Evolutionary conservation across 2,888 invertebrate genomes (phyloP).

Genomic region (Cerceris ruficornis): DNA sequence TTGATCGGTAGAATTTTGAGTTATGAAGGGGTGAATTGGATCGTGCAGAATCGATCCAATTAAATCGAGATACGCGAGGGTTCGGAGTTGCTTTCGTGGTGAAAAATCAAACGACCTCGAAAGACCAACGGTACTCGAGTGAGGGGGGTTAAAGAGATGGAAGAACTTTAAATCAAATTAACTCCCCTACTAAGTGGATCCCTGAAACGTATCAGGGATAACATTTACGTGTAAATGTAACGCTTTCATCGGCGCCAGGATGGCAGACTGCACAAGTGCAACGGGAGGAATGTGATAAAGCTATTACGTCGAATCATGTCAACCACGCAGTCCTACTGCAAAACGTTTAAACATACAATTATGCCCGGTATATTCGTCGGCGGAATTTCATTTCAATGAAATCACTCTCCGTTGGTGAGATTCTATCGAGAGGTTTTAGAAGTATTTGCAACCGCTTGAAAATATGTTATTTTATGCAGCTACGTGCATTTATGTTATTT

Average conservation of each 20-base stretch:
- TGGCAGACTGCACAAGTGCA: slow-evolving; percentile 15
- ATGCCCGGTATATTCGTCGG: slow-evolving; percentile 7
- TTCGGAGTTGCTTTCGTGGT: not conserved
- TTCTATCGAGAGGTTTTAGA: no score
- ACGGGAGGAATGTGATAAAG: slow-evolving; percentile 35
- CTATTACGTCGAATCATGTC: slow-evolving; percentile 32
- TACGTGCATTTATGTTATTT: no score
- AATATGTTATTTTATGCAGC: no score
- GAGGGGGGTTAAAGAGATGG: not conserved
- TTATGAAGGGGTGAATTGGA: no score
- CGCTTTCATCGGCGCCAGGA: slow-evolving; percentile 27
- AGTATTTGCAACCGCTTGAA: no score
- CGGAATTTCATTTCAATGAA: not conserved
- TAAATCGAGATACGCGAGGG: not conserved
- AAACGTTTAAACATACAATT: slow-evolving; percentile 25
- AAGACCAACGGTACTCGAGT: not conserved
- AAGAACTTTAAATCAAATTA: slow-evolving; percentile 23
- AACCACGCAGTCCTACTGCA: not conserved
- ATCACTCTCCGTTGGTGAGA: no score
- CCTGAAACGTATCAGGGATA: slow-evolving; percentile 5
- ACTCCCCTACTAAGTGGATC: not conserved
- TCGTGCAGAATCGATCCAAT: not conserved
- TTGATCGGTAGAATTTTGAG: no score
- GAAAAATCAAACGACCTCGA: not conserved
- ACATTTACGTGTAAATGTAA: slow-evolving; percentile 34